Evolutionary conservation across 2,888 invertebrate genomes (phyloP).

Genomic region (Bhutanitis thaidina): DNA sequence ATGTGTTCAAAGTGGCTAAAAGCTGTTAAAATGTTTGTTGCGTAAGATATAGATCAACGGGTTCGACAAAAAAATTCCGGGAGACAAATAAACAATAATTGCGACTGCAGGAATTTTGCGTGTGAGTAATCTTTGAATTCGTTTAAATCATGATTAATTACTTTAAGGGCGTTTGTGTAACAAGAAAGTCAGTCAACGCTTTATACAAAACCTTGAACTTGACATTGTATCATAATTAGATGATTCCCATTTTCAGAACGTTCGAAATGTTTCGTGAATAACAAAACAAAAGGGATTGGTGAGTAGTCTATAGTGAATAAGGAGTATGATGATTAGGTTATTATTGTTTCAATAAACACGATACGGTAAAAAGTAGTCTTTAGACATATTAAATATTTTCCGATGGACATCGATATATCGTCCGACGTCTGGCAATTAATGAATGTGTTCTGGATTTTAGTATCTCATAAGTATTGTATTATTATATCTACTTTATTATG

Average conservation of each 20-base stretch:
- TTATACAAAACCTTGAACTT: conserved; percentile 9
- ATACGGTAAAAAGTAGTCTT: too few species aligned
- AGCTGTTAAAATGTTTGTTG: too few species aligned
- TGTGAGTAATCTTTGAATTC: conserved; percentile 1
- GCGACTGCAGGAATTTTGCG: neutral
- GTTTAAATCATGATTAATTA: conserved; percentile 5
- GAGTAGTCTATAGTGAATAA: neutral
- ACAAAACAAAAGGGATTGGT: neutral
- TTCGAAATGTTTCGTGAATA: neutral
- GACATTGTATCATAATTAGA: neutral
- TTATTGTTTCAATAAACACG: neutral
- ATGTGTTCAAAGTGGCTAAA: too few species aligned
- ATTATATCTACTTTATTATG: too few species aligned
- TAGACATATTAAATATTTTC: too few species aligned
- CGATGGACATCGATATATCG: neutral
- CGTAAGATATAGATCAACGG: too few species aligned
- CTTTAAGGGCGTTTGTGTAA: neutral
- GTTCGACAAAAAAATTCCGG: too few species aligned
- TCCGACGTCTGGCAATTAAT: neutral
- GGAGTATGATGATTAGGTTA: neutral
- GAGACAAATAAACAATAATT: too few species aligned
- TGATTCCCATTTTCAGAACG: neutral
- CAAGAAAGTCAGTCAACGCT: conserved; percentile 1
- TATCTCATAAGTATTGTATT: neutral
- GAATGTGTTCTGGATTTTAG: neutral